Evolutionary conservation across 1,140 invertebrate species (phyloP), one percentile per base, ranked within the genome.

Genomic region (Achroia grisella): DNA sequence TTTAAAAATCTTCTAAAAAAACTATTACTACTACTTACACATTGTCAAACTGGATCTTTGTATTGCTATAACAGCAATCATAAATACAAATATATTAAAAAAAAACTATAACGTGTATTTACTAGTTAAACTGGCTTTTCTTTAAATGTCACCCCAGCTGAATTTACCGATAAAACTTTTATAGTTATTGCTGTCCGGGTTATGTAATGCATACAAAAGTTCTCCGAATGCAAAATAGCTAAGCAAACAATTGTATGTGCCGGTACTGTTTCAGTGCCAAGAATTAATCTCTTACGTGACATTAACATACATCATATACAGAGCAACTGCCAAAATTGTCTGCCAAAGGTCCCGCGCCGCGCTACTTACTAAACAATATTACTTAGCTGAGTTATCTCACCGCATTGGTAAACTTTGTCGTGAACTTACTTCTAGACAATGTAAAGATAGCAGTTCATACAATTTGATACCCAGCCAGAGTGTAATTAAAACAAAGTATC

Each of bases 271-370:
- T 57, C 72, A 62, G 62, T 79, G 79, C 79, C 76, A 80, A 80
- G 71, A 71, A 78, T 77, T 83, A 83, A 83, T 80, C 74, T 80
- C 68, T 62, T 64, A 69, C 59, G 62, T 74, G 76, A 83, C 76
- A 80, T 65, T 72, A 75, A 66, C 74, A 80, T 83, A 80, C 70
- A 75, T 83, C 76, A 80, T 77, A 63, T 45, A 62, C 58, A 44
- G 55, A 71, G 48, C 62, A 72, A 67, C 60, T 75, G 76, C 76
- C 72, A 79, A 80, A 73, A 77, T 59, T 75, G 71, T 70, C 69
- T 75, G 70, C 68, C 66, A 55, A 23, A 23, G 52, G 56, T 63
- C 58, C 59, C 61, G 52, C 47, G 49, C 32, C 52, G 62, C 59
- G 52, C 60, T 64, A 72, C 64, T 72, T 73, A 71, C 66, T 79